A percentile compares a stretch with the other conserved stretches of the same genome.
phyloP scores from a whole-genome alignment of 2,113 vertebrate species.

The Acrocephalus arundinaceus region DNA sequence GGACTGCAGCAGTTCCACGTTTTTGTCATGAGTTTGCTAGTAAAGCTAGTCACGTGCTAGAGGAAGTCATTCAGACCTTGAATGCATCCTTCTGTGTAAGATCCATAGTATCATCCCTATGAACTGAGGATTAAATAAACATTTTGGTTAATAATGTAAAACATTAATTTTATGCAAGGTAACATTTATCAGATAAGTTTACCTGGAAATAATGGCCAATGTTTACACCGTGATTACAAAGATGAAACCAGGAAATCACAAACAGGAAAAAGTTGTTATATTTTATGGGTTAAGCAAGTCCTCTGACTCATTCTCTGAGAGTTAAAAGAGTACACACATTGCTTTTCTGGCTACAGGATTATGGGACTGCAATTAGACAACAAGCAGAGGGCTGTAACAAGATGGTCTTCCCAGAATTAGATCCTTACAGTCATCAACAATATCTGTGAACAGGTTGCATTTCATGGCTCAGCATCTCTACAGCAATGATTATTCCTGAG shows the following conservation, averaged over 20 bases:
- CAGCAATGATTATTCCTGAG: fast-evolving
- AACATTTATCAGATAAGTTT: not conserved
- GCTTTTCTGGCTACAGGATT: not conserved
- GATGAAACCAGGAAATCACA: not conserved
- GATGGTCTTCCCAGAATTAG: not conserved
- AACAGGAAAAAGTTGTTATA: not conserved
- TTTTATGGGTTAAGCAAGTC: not conserved
- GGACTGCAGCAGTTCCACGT: not conserved
- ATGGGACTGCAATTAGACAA: not conserved
- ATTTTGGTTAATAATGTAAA: not conserved
- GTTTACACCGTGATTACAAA: not conserved
- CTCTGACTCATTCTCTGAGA: not conserved
- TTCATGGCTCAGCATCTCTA: not conserved
- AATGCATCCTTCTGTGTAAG: not conserved
- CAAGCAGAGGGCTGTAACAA: not conserved
- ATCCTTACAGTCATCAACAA: not conserved
- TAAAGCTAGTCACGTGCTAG: not conserved
- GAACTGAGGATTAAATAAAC: not conserved
- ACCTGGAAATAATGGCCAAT: not conserved
- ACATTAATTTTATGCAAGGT: not conserved
- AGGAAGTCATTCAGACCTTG: not conserved
- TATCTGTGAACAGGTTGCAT: not conserved
- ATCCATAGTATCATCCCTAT: not conserved
- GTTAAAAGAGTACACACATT: not conserved
- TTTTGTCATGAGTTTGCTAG: not conserved